Percentiles rank a stretch among this genome's conserved stretches.
Evolutionary conservation across 2,113 vertebrate genomes (phyloP).

Genomic region (Chaetops frenatus): DNA sequence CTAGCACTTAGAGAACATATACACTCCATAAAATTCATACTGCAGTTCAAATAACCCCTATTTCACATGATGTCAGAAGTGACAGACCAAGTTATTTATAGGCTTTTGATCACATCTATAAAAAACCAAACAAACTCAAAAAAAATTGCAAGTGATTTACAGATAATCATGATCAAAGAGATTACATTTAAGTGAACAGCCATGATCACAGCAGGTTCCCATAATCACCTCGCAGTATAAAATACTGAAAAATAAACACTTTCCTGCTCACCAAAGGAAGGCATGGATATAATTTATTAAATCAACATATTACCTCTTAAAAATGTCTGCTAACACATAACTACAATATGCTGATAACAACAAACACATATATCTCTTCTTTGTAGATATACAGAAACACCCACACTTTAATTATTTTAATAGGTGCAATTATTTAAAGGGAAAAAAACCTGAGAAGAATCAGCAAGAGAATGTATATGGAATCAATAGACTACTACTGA

Average conservation of each 20-base stretch:
- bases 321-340: neutral
- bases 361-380: neutral
- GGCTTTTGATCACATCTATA: slow-evolving; percentile 12
- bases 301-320: neutral
- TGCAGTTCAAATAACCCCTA: neutral
- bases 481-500: neutral
- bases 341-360: neutral
- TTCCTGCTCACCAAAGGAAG: neutral
- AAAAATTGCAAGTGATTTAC: slow-evolving; percentile 1
- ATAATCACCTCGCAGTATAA: neutral
- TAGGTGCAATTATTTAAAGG: neutral
- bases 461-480: neutral
- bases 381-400: neutral
- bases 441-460: neutral
- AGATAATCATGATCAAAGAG: slow-evolving; percentile 19
- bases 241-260: slow-evolving; percentile 30
- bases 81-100: neutral
- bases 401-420: neutral
- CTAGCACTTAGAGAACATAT: neutral
- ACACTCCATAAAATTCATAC: neutral
- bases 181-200: neutral
- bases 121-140: neutral
- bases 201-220: slow-evolving; percentile 8
- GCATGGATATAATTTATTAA: neutral
- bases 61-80: neutral